These are phyloP conservation scores for Sebastes elongatus DNA, from an alignment of 2,797 vertebrate genomes.

Conservation along the genomic window DNA sequence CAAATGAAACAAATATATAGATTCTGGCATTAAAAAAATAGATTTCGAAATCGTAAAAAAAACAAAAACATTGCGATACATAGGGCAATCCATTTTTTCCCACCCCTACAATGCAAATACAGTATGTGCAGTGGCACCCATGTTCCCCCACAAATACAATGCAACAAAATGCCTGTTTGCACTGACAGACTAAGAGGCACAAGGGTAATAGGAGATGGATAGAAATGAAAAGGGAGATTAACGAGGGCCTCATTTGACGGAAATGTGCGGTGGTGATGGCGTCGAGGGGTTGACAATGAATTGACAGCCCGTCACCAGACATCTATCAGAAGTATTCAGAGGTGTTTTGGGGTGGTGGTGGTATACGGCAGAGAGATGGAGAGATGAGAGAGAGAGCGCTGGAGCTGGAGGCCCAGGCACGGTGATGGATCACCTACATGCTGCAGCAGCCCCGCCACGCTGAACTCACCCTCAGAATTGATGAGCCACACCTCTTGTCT, in stretches of 20 bases:
- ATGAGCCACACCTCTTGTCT: slow-evolving; percentile 79
- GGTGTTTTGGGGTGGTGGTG: slow-evolving; percentile 56
- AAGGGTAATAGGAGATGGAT: slow-evolving; percentile 8
- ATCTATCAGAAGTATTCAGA: slow-evolving; percentile 71
- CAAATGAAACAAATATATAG: no score
- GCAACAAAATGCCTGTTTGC: slow-evolving; percentile 49
- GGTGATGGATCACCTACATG: slow-evolving; percentile 81
- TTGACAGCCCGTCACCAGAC: slow-evolving; percentile 64
- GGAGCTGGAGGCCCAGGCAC: slow-evolving; percentile 60
- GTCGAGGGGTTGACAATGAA: slow-evolving; percentile 46
- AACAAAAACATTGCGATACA: no score
- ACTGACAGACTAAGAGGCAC: slow-evolving; percentile 3
- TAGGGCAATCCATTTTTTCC: background rate
- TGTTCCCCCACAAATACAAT: slow-evolving; percentile 27
- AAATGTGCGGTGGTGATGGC: slow-evolving; percentile 7
- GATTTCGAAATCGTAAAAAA: no score
- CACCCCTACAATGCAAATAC: no score
- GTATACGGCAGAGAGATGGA: slow-evolving; percentile 30
- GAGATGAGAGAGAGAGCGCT: slow-evolving; percentile 42
- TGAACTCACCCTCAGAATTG: slow-evolving; percentile 79
- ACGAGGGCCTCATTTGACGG: slow-evolving; percentile 13
- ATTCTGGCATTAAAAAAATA: no score
- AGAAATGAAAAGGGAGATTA: slow-evolving; percentile 34
- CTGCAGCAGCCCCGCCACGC: slow-evolving; percentile 67
- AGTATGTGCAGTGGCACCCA: slow-evolving; percentile 24